phyloP scores from a whole-genome alignment of 2,888 invertebrate species.

The Drosophila falleni region DNA sequence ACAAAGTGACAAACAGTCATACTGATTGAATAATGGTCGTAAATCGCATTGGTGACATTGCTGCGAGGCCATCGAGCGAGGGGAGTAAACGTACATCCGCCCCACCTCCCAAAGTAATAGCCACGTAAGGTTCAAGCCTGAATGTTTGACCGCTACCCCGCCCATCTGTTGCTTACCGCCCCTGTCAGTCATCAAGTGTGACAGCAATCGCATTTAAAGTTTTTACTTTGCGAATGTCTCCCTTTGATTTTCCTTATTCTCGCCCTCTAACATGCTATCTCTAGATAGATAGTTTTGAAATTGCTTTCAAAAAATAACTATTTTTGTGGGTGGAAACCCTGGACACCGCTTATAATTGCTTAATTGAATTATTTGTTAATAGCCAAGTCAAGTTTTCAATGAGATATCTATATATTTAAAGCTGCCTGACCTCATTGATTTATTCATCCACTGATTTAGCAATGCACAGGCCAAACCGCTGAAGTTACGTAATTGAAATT shows the following conservation, averaged over 20 bases:
- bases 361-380: too few relatives aligned
- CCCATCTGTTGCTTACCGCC: slow-evolving; percentile 40
- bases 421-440: too few relatives aligned
- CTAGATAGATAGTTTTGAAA: too few relatives aligned
- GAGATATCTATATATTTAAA: too few relatives aligned
- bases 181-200: slow-evolving; percentile 64
- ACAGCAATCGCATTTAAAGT: slow-evolving; percentile 78
- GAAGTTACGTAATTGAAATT: too few relatives aligned
- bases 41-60: slow-evolving; percentile 80
- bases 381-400: too few relatives aligned
- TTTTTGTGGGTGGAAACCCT: too few relatives aligned
- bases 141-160: slow-evolving; percentile 19
- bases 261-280: neutral
- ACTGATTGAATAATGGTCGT: slow-evolving; percentile 82
- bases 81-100: neutral
- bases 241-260: neutral
- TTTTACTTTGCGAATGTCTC: slow-evolving; percentile 59
- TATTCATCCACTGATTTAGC: too few relatives aligned
- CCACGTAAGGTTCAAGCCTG: slow-evolving; percentile 16
- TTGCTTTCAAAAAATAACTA: too few relatives aligned
- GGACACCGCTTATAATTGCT: too few relatives aligned
- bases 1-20: slow-evolving; percentile 82
- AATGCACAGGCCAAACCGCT: too few relatives aligned
- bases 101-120: slow-evolving; percentile 6
- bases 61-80: slow-evolving; percentile 37